A percentile compares a stretch with the other conserved stretches of the same genome.
phyloP scores from a whole-genome alignment of 2,113 vertebrate species.

The Xenopus tropicalis region DNA sequence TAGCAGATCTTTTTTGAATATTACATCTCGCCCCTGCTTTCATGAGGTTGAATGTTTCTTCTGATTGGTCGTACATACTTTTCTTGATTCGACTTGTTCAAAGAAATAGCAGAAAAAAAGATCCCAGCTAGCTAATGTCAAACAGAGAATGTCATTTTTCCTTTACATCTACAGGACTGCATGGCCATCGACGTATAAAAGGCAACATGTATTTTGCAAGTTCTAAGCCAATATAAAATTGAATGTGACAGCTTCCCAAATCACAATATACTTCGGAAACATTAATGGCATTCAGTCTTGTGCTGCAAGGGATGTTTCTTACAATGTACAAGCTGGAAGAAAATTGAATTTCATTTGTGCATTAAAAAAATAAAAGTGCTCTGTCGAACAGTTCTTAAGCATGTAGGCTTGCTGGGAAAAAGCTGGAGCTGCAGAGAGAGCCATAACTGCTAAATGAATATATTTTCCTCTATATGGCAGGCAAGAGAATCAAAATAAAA shows the following conservation, averaged over 20 bases:
- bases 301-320: slow-evolving; percentile 19
- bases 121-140: not conserved
- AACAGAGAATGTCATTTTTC: not conserved
- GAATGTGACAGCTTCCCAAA: slow-evolving; percentile 27
- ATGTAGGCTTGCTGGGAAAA: too few relatives aligned
- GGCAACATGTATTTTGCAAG: not conserved
- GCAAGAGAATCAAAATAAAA: too few relatives aligned
- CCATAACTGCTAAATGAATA: too few relatives aligned
- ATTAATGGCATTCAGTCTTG: not conserved
- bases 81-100: not conserved
- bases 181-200: slow-evolving; percentile 1
- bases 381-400: slow-evolving; percentile 12
- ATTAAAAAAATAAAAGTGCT: not conserved
- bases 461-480: too few relatives aligned
- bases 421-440: too few relatives aligned
- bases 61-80: not conserved
- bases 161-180: not conserved
- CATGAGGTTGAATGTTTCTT: too few relatives aligned
- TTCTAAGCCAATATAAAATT: slow-evolving; percentile 9
- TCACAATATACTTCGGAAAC: slow-evolving; percentile 20
- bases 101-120: not conserved
- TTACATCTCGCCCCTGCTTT: too few relatives aligned
- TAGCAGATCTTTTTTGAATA: too few relatives aligned
- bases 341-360: slow-evolving; percentile 22
- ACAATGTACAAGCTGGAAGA: slow-evolving; percentile 1